Evolutionary conservation across 2,888 invertebrate genomes (phyloP).

Genomic region (Parascotia fuliginaria): DNA sequence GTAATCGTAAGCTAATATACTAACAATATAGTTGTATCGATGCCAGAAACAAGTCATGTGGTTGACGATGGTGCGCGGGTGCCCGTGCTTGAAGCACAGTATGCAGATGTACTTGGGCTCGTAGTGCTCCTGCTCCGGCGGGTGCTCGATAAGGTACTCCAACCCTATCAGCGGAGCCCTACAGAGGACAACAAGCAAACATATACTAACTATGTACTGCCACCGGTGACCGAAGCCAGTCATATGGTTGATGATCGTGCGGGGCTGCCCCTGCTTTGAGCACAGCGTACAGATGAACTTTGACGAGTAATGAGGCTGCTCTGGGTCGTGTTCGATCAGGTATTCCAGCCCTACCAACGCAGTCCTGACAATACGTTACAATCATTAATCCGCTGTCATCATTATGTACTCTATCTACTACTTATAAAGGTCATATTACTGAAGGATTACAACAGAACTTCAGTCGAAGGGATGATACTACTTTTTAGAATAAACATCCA

Average conservation of each 20-base stretch:
- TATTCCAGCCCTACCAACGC: conserved; percentile 91
- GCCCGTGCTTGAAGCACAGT: conserved; percentile 92
- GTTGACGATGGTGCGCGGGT: conserved; percentile 91
- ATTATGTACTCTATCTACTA: too few relatives aligned
- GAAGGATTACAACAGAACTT: too few relatives aligned
- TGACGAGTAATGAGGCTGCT: conserved; percentile 88
- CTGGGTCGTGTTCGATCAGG: conserved; percentile 89
- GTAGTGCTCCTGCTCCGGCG: conserved; percentile 86
- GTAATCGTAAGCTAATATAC: conserved; percentile 25
- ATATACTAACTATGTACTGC: conserved; percentile 88
- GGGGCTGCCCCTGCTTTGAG: conserved; percentile 91
- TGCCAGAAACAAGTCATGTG: conserved; percentile 93
- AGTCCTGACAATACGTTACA: conserved; percentile 52
- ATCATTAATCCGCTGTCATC: not conserved
- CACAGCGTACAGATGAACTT: conserved; percentile 92
- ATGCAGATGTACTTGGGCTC: conserved; percentile 92
- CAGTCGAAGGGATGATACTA: too few relatives aligned
- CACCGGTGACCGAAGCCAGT: conserved; percentile 91
- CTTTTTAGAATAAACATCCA: too few relatives aligned
- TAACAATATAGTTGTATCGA: conserved; percentile 89
- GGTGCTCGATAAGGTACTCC: conserved; percentile 92
- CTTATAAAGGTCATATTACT: too few relatives aligned
- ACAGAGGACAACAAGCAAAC: conserved; percentile 7
- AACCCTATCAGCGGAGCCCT: conserved; percentile 88
- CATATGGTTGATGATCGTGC: conserved; percentile 92